Evolutionary conservation across 1,140 invertebrate species (phyloP).

Genomic region (Leptinotarsa undecemlineata): DNA sequence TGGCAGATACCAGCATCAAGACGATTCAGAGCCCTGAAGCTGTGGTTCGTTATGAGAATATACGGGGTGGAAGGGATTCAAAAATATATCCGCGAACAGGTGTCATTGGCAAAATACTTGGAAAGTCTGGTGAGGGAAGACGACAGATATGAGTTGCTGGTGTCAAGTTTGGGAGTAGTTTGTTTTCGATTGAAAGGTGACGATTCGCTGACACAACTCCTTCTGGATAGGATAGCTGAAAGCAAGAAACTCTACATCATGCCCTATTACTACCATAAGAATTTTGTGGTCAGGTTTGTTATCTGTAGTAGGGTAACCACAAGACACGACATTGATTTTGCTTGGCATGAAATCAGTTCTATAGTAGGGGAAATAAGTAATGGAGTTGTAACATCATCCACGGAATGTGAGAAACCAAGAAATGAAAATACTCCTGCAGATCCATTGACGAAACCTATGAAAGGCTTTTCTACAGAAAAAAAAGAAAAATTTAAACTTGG

Average conservation of each 20-base stretch:
- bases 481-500: slow-evolving; percentile 16
- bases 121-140: slow-evolving; percentile 71
- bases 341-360: slow-evolving; percentile 77
- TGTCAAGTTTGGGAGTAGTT: slow-evolving; percentile 74
- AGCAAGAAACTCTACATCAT: slow-evolving; percentile 84
- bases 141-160: slow-evolving; percentile 74
- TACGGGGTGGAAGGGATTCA: slow-evolving; percentile 83
- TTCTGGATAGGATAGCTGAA: slow-evolving; percentile 77
- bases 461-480: background rate
- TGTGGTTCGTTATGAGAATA: slow-evolving; percentile 90
- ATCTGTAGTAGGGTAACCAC: slow-evolving; percentile 76
- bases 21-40: slow-evolving; percentile 87
- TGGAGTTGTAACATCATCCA: background rate
- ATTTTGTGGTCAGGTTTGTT: slow-evolving; percentile 80
- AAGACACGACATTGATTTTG: slow-evolving; percentile 73
- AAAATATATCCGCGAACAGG: slow-evolving; percentile 75
- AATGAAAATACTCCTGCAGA: background rate
- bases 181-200: slow-evolving; percentile 83
- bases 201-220: slow-evolving; percentile 72
- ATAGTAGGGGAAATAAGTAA: slow-evolving; percentile 39
- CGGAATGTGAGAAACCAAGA: background rate
- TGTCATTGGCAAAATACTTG: slow-evolving; percentile 77
- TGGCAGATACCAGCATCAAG: slow-evolving; percentile 93
- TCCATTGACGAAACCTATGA: background rate
- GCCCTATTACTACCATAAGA: slow-evolving; percentile 68